Conservation (phyloP, 1,140 invertebrate species). For the Brachionus paranguensis region DNA sequence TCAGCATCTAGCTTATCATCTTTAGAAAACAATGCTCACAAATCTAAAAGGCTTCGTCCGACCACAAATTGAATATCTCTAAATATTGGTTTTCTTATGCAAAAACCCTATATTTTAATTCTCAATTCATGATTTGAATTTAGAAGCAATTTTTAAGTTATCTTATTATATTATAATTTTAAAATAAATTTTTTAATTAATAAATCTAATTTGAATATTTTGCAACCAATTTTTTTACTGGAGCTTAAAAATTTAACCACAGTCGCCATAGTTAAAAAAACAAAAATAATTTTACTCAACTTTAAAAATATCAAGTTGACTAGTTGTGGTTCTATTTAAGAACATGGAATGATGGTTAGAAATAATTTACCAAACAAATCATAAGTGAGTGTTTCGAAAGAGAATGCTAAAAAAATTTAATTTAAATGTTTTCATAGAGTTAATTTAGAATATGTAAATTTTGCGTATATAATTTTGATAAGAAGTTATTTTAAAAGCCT, state of each 20-base stretch:
- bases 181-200: too few species aligned
- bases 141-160: too few species aligned
- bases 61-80: neutral
- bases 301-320: neutral
- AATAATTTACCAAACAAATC: neutral
- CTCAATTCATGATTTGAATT: too few species aligned
- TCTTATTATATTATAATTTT: too few species aligned
- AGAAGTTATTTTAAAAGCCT: neutral
- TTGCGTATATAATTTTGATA: neutral
- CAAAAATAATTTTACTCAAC: neutral
- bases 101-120: neutral
- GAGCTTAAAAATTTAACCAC: too few species aligned
- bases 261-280: too few species aligned
- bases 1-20: neutral
- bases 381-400: neutral
- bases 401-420: neutral
- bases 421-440: neutral
- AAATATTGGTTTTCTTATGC: neutral
- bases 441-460: neutral
- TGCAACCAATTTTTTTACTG: neutral
- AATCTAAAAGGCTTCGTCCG: neutral
- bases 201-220: neutral
- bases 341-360: neutral
- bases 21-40: neutral
- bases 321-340: neutral